Conservation (phyloP, 1,140 invertebrate genomes). For the Akabosia matsudoensis region DNA sequence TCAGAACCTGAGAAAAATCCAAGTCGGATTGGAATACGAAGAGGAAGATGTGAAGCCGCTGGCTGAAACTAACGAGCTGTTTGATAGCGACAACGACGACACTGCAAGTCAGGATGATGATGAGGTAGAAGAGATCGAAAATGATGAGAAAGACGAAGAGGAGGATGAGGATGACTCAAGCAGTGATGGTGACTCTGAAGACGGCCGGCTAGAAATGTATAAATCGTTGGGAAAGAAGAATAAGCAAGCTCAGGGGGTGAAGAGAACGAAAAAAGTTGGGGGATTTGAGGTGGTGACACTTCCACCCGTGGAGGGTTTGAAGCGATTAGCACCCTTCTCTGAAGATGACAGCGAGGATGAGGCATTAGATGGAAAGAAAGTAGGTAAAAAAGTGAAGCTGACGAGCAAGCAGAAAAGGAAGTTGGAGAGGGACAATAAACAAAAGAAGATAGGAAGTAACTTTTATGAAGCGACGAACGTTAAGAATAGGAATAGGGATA, state of each 20-base stretch:
- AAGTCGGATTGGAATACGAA: conserved; percentile 68
- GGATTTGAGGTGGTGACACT: conserved; percentile 11
- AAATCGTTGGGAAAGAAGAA: conserved; percentile 2
- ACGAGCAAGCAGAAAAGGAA: conserved; percentile 75
- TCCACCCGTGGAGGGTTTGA: conserved; percentile 49
- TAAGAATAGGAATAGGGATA: conserved; percentile 73
- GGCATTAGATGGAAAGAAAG: not conserved
- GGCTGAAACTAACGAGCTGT: conserved; percentile 53
- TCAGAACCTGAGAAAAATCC: conserved; percentile 78
- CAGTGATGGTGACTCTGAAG: conserved; percentile 9
- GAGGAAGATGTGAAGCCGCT: conserved; percentile 56
- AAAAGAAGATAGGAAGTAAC: conserved; percentile 85
- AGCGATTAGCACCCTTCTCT: conserved; percentile 42
- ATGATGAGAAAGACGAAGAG: conserved; percentile 35
- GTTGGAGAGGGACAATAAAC: conserved; percentile 67
- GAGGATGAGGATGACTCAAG: not conserved
- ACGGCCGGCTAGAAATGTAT: not conserved
- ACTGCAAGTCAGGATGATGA: conserved; percentile 50
- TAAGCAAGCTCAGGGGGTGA: conserved; percentile 8
- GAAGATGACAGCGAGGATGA: conserved; percentile 31
- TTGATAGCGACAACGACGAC: conserved; percentile 50
- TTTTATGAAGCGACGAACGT: conserved; percentile 92
- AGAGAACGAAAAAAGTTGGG: conserved; percentile 55
- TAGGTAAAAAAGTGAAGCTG: conserved; percentile 48
- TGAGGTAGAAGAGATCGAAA: too few relatives aligned